A percentile compares a stretch with the other conserved stretches of the same genome.
phyloP scores from a whole-genome alignment of 2,888 invertebrate genomes.

The Agrilus biguttatus region DNA sequence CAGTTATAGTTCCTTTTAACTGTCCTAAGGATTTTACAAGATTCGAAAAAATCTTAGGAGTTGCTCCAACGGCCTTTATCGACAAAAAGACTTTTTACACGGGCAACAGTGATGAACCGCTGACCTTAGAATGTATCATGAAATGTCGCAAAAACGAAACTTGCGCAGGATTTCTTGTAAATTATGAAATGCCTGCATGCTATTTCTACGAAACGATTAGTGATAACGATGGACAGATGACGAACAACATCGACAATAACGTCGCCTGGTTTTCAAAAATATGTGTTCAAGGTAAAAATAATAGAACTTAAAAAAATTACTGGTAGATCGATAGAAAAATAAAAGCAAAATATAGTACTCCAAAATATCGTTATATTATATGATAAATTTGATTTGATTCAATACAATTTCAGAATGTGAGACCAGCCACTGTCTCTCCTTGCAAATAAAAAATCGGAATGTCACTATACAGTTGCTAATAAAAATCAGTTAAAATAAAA shows the following conservation, averaged over 20 bases:
- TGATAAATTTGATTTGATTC: too few relatives aligned
- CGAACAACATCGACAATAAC: slow-evolving; percentile 33
- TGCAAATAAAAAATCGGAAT: too few relatives aligned
- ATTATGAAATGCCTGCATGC: slow-evolving; percentile 25
- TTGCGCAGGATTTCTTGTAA: slow-evolving; percentile 27
- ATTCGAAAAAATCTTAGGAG: slow-evolving; percentile 28
- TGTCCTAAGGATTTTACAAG: slow-evolving; percentile 21
- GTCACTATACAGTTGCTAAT: too few relatives aligned
- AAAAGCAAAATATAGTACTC: too few relatives aligned
- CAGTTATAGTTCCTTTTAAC: slow-evolving; percentile 17
- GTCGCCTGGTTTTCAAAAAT: slow-evolving; percentile 51
- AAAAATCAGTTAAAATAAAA: too few relatives aligned
- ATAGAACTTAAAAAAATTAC: too few relatives aligned
- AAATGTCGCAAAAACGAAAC: slow-evolving; percentile 20
- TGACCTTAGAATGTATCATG: slow-evolving; percentile 25
- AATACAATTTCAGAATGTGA: too few relatives aligned
- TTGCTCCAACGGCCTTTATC: slow-evolving; percentile 18
- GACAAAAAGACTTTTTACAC: slow-evolving; percentile 16
- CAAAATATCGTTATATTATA: too few relatives aligned
- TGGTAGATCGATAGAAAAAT: too few relatives aligned
- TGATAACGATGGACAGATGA: too few relatives aligned
- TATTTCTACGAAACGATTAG: slow-evolving; percentile 18
- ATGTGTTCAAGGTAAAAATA: slow-evolving; percentile 38
- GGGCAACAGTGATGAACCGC: slow-evolving; percentile 14
- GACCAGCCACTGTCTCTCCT: too few relatives aligned